Conservation (phyloP, 2,113 vertebrate genomes). For the Sinocyclocheilus anophthalmus region DNA sequence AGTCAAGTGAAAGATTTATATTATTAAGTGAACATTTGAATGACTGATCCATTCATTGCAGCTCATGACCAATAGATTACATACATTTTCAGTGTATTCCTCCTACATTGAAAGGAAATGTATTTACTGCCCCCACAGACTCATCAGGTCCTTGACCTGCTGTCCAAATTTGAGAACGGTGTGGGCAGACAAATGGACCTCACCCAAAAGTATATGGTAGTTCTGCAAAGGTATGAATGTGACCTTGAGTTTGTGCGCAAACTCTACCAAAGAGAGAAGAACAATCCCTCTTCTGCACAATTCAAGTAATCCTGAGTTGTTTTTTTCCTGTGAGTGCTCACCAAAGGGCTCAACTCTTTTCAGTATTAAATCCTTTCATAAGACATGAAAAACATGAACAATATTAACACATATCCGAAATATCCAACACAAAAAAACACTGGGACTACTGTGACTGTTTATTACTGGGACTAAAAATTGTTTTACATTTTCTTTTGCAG, state of each 20-base stretch:
- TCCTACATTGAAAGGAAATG: neutral
- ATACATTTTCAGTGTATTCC: neutral
- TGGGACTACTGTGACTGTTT: neutral
- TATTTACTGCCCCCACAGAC: slow-evolving; percentile 66
- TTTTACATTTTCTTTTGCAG: slow-evolving; percentile 64
- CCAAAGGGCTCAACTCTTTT: neutral
- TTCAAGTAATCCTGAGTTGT: slow-evolving; percentile 77
- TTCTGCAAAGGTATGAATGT: slow-evolving; percentile 75
- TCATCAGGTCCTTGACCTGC: slow-evolving; percentile 77
- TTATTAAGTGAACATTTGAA: neutral
- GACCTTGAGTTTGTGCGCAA: slow-evolving; percentile 77
- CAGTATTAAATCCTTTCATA: neutral
- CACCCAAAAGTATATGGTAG: slow-evolving; percentile 68
- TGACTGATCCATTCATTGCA: neutral
- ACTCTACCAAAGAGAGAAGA: slow-evolving; percentile 77
- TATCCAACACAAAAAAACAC: neutral
- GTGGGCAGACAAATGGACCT: slow-evolving; percentile 73
- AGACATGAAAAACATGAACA: neutral
- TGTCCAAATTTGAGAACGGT: slow-evolving; percentile 74
- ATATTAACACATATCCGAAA: neutral
- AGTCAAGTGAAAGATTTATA: neutral
- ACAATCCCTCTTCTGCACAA: slow-evolving; percentile 75
- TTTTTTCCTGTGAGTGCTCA: neutral
- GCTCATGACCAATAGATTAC: neutral
- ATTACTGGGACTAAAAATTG: neutral